Evolutionary conservation across 2,113 vertebrate genomes (phyloP).

Genomic region (Aptenodytes forsteri): DNA sequence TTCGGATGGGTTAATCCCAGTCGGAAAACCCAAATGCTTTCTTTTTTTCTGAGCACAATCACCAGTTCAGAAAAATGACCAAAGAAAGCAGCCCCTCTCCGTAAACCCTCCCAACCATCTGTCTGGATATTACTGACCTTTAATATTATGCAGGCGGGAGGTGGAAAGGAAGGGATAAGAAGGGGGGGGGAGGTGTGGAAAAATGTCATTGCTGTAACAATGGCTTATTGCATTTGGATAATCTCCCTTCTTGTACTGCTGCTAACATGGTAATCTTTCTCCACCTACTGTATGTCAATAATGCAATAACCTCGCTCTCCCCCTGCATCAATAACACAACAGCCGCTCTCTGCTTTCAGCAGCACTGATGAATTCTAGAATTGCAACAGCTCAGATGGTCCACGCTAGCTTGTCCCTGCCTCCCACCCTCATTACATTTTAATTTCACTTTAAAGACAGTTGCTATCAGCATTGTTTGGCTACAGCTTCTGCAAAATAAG

Average conservation of each 20-base stretch:
- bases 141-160: neutral
- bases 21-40: neutral
- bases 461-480: conserved; percentile 27
- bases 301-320: conserved; percentile 46
- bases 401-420: neutral
- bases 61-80: conserved; percentile 52
- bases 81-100: conserved; percentile 17
- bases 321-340: conserved; percentile 38
- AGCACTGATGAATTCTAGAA: conserved; percentile 23
- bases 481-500: conserved; percentile 2
- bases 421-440: conserved; percentile 57
- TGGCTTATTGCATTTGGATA: conserved; percentile 61
- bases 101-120: conserved; percentile 59
- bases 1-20: neutral
- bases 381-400: conserved; percentile 62
- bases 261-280: conserved; percentile 44
- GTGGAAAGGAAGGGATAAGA: neutral
- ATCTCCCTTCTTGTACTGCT: conserved; percentile 16
- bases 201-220: conserved; percentile 45
- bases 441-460: conserved; percentile 54
- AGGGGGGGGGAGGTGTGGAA: neutral
- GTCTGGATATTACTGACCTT: conserved; percentile 58
- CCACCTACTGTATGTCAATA: conserved; percentile 56
- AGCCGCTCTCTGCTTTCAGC: conserved; percentile 12
- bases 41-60: neutral